A percentile compares a stretch with the other conserved stretches of the same genome.
Evolutionary conservation across 2,113 vertebrate genomes (phyloP).

Genomic region (Carollia perspicillata): DNA sequence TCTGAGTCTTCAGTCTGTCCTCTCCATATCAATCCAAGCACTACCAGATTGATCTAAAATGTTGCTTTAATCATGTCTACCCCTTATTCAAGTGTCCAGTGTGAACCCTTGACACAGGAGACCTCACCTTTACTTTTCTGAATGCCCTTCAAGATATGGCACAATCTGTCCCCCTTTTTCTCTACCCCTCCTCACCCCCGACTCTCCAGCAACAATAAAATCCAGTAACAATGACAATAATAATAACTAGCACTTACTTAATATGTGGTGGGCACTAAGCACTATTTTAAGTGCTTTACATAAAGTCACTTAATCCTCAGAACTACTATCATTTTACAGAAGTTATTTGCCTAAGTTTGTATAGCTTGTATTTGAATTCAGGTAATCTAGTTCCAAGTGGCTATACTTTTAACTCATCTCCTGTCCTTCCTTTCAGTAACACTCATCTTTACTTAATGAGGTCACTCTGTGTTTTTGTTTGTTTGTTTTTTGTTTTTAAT

Average conservation of each 20-base stretch:
- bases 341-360: not conserved
- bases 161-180: not conserved
- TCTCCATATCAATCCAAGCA: not conserved
- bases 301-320: constrained; percentile 12
- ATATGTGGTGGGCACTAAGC: not conserved
- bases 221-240: not conserved
- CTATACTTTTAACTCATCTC: not conserved
- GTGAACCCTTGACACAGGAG: not conserved
- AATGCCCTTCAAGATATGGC: not conserved
- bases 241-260: not conserved
- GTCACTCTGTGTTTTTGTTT: not conserved
- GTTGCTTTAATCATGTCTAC: not conserved
- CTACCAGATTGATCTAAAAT: not conserved
- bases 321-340: not conserved
- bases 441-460: not conserved
- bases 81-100: not conserved
- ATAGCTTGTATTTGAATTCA: not conserved
- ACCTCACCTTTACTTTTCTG: not conserved
- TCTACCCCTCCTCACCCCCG: not conserved
- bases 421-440: not conserved
- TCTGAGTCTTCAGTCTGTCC: not conserved
- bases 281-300: not conserved
- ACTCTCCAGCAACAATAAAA: not conserved
- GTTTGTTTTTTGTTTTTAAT: not conserved
- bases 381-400: not conserved